Conservation (phyloP, 2,888 invertebrate genomes). For the Mystacides longicornis region DNA sequence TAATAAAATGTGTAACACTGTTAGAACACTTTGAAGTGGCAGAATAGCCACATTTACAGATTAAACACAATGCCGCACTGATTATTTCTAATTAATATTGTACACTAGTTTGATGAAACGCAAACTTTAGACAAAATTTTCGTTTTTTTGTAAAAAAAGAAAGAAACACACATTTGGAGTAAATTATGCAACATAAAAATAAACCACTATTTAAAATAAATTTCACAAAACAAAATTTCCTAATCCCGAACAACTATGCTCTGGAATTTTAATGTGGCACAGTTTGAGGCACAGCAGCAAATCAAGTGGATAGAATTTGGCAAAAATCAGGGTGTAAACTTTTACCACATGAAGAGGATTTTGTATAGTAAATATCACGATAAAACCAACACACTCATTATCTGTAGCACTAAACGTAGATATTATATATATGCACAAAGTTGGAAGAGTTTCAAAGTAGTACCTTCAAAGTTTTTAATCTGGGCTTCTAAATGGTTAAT, state of each 20-base stretch:
- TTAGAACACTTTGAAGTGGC: too few species aligned
- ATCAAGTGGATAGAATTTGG: conserved; percentile 21
- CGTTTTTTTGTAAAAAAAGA: too few species aligned
- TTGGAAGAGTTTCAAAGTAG: conserved; percentile 44
- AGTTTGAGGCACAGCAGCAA: conserved; percentile 14
- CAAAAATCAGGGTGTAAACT: conserved; percentile 3
- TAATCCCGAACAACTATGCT: not conserved
- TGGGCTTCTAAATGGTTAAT: conserved; percentile 68
- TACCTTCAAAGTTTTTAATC: conserved; percentile 73
- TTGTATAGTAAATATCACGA: conserved; percentile 13
- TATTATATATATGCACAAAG: conserved; percentile 17
- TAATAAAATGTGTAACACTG: too few species aligned
- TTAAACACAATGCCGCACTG: too few species aligned
- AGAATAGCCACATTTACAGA: too few species aligned
- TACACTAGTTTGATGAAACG: too few species aligned
- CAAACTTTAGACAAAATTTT: too few species aligned
- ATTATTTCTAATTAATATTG: too few species aligned
- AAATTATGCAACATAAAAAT: too few species aligned
- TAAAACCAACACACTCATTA: conserved; percentile 8
- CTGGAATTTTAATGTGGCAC: not conserved
- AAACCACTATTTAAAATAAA: too few species aligned
- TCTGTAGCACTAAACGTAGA: conserved; percentile 10
- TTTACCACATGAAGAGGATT: conserved; percentile 7
- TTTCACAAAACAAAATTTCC: not conserved
- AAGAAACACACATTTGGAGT: too few species aligned